Conservation (phyloP, 2,113 vertebrate genomes). For the Poecile atricapillus region DNA sequence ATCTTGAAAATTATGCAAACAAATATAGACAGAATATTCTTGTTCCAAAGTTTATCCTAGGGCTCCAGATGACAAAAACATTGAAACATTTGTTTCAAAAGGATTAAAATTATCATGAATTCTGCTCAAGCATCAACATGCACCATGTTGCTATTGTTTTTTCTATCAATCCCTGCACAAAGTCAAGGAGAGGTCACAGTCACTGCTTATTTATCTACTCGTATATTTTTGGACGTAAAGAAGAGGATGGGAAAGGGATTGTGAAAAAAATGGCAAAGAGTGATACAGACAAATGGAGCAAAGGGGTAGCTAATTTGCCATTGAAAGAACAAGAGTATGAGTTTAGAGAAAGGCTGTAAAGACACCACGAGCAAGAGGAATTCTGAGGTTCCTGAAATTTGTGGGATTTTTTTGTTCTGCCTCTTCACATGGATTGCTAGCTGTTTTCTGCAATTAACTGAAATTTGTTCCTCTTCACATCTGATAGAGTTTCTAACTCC, state of each 20-base stretch:
- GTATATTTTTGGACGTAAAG: not conserved
- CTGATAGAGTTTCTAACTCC: not conserved
- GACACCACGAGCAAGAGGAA: not conserved
- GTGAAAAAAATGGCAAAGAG: not conserved
- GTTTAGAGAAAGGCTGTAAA: not conserved
- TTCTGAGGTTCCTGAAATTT: not conserved
- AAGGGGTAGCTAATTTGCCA: not conserved
- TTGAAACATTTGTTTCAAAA: not conserved
- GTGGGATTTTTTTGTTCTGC: not conserved
- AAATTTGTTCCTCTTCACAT: not conserved
- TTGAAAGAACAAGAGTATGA: not conserved
- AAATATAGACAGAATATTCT: not conserved
- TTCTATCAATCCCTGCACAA: not conserved
- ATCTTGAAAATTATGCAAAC: not conserved
- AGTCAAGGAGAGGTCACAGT: constrained; percentile 40
- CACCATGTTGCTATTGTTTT: not conserved
- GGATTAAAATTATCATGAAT: not conserved
- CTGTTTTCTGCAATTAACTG: not conserved
- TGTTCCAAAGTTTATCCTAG: constrained; percentile 4
- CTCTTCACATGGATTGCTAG: not conserved
- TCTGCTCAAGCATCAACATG: not conserved
- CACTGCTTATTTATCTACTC: constrained; percentile 24
- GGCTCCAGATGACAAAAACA: not conserved
- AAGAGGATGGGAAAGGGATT: not conserved
- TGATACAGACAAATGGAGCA: not conserved